Percentiles rank a stretch among this genome's conserved stretches.
phyloP scores from a whole-genome alignment of 2,797 vertebrate genomes.

The Champsocephalus esox region DNA sequence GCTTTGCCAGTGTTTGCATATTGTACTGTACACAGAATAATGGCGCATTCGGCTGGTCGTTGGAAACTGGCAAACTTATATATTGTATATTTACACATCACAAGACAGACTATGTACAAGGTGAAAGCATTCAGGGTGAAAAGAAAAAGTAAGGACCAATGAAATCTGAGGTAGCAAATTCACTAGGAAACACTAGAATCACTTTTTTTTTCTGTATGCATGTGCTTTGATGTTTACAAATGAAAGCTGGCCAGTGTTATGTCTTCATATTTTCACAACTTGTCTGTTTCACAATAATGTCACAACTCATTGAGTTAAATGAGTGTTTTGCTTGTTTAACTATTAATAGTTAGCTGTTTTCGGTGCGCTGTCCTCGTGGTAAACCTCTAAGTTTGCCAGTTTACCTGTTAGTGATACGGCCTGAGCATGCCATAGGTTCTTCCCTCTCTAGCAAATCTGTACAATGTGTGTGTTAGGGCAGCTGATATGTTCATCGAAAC shows the following conservation, averaged over 20 bases:
- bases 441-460: slow-evolving; percentile 62
- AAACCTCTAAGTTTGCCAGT: slow-evolving; percentile 69
- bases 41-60: slow-evolving; percentile 73
- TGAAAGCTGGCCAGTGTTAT: slow-evolving; percentile 9
- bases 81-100: slow-evolving; percentile 27
- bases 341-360: background rate
- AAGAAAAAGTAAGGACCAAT: slow-evolving; percentile 55
- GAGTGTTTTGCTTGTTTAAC: slow-evolving; percentile 21
- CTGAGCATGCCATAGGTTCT: slow-evolving; percentile 44
- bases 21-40: slow-evolving; percentile 77
- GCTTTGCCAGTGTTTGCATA: slow-evolving; percentile 82
- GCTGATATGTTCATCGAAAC: slow-evolving; percentile 84
- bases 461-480: slow-evolving; percentile 65
- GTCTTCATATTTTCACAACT: background rate
- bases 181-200: slow-evolving; percentile 52
- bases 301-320: slow-evolving; percentile 13
- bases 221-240: slow-evolving; percentile 26
- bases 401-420: slow-evolving; percentile 61
- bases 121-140: slow-evolving; percentile 62
- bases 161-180: slow-evolving; percentile 83
- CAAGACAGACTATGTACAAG: slow-evolving; percentile 61
- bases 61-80: slow-evolving; percentile 77
- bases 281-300: background rate
- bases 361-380: slow-evolving; percentile 31
- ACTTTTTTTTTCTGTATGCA: slow-evolving; percentile 11